Evolutionary conservation across 2,888 invertebrate genomes (phyloP).

Genomic region (Eristalinus aeneus): DNA sequence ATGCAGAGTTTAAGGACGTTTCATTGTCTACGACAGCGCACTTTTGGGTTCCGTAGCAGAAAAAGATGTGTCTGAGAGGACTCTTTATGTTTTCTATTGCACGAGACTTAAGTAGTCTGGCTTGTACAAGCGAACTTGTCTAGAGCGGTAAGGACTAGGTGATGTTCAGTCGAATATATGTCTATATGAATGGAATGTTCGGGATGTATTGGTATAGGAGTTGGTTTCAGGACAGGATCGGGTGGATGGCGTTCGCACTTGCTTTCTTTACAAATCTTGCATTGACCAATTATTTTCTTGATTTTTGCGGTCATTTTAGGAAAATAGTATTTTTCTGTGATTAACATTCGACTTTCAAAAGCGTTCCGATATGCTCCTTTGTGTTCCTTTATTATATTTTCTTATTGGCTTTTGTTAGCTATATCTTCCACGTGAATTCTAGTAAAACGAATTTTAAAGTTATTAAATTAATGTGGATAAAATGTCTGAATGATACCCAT

Average conservation of each 20-base stretch:
- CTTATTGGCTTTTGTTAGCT: too few relatives aligned
- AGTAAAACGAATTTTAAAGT: constrained; percentile 1
- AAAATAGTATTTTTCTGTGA: constrained; percentile 8
- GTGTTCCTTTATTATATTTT: too few relatives aligned
- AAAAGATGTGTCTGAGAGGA: neutral
- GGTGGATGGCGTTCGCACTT: neutral
- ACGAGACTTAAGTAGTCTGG: neutral
- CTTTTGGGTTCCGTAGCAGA: neutral
- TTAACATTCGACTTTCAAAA: neutral
- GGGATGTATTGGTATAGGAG: too few relatives aligned
- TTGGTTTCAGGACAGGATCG: too few relatives aligned
- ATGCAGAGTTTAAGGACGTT: neutral
- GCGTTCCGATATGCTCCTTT: too few relatives aligned
- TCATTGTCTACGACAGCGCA: constrained; percentile 4
- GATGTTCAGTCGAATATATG: neutral
- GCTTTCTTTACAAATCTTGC: neutral
- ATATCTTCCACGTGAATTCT: too few relatives aligned
- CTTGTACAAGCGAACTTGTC: constrained; percentile 6
- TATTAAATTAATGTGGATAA: neutral
- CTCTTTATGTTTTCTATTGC: neutral
- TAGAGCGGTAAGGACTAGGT: neutral
- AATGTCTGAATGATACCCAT: constrained; percentile 18
- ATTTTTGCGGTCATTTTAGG: constrained; percentile 8
- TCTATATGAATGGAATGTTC: neutral
- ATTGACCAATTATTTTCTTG: neutral